Conservation (phyloP, 2,113 vertebrate species). For the Telmatochromis sp. region DNA sequence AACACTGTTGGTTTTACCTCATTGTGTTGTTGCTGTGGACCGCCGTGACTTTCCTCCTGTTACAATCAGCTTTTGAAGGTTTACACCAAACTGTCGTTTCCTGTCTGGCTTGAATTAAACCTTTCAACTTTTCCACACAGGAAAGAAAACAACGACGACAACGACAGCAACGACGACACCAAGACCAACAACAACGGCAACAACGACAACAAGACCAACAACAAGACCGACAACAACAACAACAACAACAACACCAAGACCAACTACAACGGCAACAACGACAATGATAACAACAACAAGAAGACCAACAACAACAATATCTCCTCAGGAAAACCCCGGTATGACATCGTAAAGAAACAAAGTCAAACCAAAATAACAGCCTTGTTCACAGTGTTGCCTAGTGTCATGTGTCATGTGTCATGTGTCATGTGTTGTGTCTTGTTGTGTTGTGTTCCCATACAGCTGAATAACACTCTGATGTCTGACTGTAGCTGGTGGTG, state of each 20-base stretch:
- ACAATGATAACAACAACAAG: rapidly evolving
- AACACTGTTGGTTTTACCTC: background rate
- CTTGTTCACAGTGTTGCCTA: background rate
- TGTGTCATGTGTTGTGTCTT: too few relatives aligned
- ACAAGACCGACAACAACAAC: too few relatives aligned
- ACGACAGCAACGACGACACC: too few relatives aligned
- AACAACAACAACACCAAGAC: too few relatives aligned
- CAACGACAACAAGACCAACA: too few relatives aligned
- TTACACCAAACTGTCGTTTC: rapidly evolving
- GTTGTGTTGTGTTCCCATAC: background rate
- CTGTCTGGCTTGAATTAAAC: rapidly evolving
- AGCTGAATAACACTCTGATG: rapidly evolving
- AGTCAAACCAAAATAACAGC: background rate
- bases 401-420: too few relatives aligned
- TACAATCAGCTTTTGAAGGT: background rate
- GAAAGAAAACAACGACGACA: background rate
- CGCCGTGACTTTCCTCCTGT: background rate
- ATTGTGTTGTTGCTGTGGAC: background rate
- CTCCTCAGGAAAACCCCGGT: rapidly evolving
- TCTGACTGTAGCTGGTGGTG: background rate
- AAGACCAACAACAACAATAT: rapidly evolving
- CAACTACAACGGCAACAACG: rapidly evolving
- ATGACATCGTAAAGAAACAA: background rate
- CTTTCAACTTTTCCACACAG: background rate
- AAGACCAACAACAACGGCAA: rapidly evolving